Conservation (phyloP, 2,113 vertebrate species). For the Eulacestoma nigropectus region DNA sequence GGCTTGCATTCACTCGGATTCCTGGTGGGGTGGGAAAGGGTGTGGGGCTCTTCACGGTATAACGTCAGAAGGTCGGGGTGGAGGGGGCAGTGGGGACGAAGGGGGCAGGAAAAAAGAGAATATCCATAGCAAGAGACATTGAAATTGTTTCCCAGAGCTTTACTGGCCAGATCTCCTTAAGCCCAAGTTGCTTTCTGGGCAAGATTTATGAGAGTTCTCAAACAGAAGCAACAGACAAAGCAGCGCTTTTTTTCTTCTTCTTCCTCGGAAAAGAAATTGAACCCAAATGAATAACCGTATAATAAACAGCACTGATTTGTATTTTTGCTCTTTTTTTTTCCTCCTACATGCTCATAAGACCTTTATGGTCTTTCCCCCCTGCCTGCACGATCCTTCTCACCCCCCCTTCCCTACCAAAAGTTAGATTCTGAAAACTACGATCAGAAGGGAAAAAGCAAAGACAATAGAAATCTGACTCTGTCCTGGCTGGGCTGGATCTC, state of each 20-base stretch:
- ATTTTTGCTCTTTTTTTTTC: neutral
- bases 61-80: slow-evolving; percentile 17
- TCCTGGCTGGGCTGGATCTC: slow-evolving; percentile 9
- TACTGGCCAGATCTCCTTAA: neutral
- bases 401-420: slow-evolving; percentile 17
- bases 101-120: slow-evolving; percentile 36
- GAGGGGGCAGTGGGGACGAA: neutral
- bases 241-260: neutral
- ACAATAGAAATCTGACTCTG: slow-evolving; percentile 61
- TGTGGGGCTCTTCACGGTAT: slow-evolving; percentile 37
- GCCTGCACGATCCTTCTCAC: neutral
- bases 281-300: slow-evolving; percentile 31
- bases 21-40: slow-evolving; percentile 56
- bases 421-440: slow-evolving; percentile 61
- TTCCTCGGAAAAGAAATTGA: slow-evolving; percentile 46
- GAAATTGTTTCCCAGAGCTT: slow-evolving; percentile 29
- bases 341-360: neutral
- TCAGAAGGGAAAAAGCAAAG: slow-evolving; percentile 22
- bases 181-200: slow-evolving; percentile 56
- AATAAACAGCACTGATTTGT: neutral
- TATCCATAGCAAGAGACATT: neutral
- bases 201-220: slow-evolving; percentile 71
- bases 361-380: neutral
- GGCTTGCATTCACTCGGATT: slow-evolving; percentile 33
- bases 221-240: slow-evolving; percentile 70